These are phyloP conservation scores for Brachyrhaphis roseni DNA, from an alignment of 2,797 vertebrate species.

Conservation along the genomic window DNA sequence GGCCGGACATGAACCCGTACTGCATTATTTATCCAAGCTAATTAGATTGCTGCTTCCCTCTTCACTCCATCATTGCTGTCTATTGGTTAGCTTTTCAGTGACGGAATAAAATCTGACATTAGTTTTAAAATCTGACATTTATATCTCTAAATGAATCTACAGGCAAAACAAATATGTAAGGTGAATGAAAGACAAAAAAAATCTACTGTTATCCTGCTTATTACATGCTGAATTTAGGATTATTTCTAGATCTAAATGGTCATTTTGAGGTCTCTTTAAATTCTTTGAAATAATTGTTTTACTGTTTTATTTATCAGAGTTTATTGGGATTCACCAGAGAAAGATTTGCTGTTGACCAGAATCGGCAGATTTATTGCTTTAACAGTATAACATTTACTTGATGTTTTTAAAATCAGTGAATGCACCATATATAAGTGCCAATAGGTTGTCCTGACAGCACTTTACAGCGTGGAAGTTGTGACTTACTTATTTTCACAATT, in stretches of 20 bases:
- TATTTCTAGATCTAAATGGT: not conserved
- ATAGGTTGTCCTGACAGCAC: not conserved
- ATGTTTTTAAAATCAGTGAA: not conserved
- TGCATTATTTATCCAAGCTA: constrained; percentile 2
- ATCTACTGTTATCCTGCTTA: not conserved
- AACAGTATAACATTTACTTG: not conserved
- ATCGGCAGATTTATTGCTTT: not conserved
- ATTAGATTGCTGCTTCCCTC: not conserved
- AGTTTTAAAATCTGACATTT: not conserved
- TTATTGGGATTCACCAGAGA: not conserved
- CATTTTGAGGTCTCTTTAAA: not conserved
- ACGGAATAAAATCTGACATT: not conserved
- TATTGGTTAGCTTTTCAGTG: not conserved
- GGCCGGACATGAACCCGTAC: not conserved
- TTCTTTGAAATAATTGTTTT: not conserved
- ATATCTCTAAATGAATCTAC: not conserved
- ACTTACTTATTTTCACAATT: not conserved
- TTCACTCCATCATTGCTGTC: not conserved
- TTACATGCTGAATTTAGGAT: not conserved
- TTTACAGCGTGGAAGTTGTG: not conserved
- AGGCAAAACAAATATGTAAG: not conserved
- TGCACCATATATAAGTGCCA: not conserved
- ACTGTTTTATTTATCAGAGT: not conserved
- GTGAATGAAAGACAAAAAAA: not conserved
- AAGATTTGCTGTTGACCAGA: not conserved